Evolutionary conservation across 1,140 invertebrate species (phyloP).

Genomic region (Aphaenogaster rudis): DNA sequence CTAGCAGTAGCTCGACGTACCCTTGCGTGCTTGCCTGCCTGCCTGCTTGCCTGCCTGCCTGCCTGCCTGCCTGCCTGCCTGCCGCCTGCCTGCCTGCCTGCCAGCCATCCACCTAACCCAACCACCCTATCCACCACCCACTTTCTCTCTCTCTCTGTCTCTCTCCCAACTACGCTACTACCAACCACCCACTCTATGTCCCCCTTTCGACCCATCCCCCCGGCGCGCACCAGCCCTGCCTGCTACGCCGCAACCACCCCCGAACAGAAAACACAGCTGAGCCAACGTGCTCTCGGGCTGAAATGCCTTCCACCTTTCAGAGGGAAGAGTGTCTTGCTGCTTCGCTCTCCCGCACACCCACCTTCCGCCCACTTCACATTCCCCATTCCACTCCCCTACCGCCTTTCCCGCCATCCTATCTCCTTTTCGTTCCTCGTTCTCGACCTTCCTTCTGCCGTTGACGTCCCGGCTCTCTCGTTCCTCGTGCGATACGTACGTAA

Average conservation of each 20-base stretch:
- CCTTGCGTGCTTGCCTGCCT: slow-evolving; percentile 82
- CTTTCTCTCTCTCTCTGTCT: slow-evolving; percentile 41
- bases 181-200: slow-evolving; percentile 75
- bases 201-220: slow-evolving; percentile 73
- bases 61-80: slow-evolving; percentile 70
- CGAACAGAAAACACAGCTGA: slow-evolving; percentile 85
- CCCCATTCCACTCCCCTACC: slow-evolving; percentile 31
- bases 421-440: slow-evolving; percentile 63
- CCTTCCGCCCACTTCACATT: slow-evolving; percentile 48
- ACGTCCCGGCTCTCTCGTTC: slow-evolving; percentile 42
- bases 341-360: slow-evolving; percentile 55
- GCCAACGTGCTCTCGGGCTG: slow-evolving; percentile 82
- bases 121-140: slow-evolving; percentile 73
- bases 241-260: slow-evolving; percentile 81
- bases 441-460: slow-evolving; percentile 66
- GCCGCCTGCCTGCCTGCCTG: slow-evolving; percentile 64
- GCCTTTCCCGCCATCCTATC: slow-evolving; percentile 58
- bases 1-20: slow-evolving; percentile 79
- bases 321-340: slow-evolving; percentile 78
- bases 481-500: slow-evolving; percentile 48
- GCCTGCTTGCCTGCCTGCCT: slow-evolving; percentile 70
- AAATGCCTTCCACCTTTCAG: slow-evolving; percentile 80
- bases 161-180: slow-evolving; percentile 62
- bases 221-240: slow-evolving; percentile 67
- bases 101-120: slow-evolving; percentile 81